These are phyloP conservation scores for Echiichthys vipera DNA, from an alignment of 2,797 vertebrate genomes.

Conservation along the genomic window DNA sequence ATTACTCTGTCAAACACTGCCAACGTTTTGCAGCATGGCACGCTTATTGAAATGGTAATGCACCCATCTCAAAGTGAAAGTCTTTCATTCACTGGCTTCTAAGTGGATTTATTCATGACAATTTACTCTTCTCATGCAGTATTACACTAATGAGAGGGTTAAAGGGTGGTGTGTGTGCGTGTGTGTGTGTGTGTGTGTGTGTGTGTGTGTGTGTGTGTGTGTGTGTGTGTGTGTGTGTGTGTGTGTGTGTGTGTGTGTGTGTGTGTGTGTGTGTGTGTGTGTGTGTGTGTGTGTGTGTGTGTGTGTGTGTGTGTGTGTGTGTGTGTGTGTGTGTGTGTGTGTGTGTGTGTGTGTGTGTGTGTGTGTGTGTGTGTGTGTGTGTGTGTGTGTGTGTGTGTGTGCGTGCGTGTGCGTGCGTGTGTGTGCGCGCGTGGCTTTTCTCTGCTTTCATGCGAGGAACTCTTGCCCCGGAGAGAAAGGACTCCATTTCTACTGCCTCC, in stretches of 20 bases:
- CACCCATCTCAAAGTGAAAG: constrained; percentile 75
- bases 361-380: constrained; percentile 17
- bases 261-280: constrained; percentile 23
- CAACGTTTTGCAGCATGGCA: constrained; percentile 65
- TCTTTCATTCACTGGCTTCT: constrained; percentile 79
- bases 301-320: constrained; percentile 24
- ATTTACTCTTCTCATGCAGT: constrained; percentile 80
- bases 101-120: constrained; percentile 86
- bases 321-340: constrained; percentile 25
- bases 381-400: constrained; percentile 15
- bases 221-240: constrained; percentile 26
- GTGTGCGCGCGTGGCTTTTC: constrained; percentile 43
- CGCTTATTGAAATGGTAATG: constrained; percentile 85
- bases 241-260: constrained; percentile 25
- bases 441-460: constrained; percentile 68
- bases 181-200: constrained; percentile 12
- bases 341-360: constrained; percentile 24
- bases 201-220: too few relatives aligned
- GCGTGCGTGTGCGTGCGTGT: constrained; percentile 30
- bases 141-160: constrained; percentile 86
- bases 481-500: constrained; percentile 56
- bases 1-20: constrained; percentile 81
- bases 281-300: constrained; percentile 8
- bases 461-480: constrained; percentile 69
- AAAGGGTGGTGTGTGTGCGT: constrained; percentile 64